These are phyloP conservation scores for Pseudochirops corinnae DNA, from an alignment of 2,797 vertebrate species.

Conservation along the genomic window DNA sequence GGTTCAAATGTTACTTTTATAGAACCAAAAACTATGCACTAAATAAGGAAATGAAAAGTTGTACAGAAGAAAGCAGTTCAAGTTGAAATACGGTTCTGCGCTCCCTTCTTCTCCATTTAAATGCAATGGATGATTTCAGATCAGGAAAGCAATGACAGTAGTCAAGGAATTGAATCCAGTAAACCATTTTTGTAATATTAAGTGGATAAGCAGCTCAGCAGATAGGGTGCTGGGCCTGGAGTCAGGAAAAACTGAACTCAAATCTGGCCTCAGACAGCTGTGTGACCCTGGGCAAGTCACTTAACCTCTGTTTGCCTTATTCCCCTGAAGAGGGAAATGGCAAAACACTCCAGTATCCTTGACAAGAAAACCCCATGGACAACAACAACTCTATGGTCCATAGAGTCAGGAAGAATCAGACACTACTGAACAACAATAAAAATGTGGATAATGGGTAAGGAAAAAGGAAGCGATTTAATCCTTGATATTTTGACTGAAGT, in stretches of 20 bases:
- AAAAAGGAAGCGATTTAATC: background rate
- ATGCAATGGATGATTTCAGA: background rate
- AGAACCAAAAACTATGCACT: slow-evolving; percentile 47
- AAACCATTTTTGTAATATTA: background rate
- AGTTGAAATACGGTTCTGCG: slow-evolving; percentile 4
- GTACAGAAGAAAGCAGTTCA: slow-evolving; percentile 12
- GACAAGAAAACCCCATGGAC: background rate
- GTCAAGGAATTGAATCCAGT: background rate
- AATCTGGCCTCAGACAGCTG: background rate
- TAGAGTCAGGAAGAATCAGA: background rate
- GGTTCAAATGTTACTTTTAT: slow-evolving; percentile 43
- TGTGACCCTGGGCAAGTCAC: background rate
- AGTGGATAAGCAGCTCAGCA: background rate
- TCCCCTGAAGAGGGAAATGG: background rate
- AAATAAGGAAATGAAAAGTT: slow-evolving; percentile 6
- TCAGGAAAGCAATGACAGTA: background rate
- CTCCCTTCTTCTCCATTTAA: slow-evolving; percentile 20
- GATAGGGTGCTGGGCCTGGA: background rate
- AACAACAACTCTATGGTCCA: background rate
- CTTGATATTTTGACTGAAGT: background rate
- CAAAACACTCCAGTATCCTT: background rate
- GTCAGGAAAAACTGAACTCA: background rate
- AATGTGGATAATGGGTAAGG: background rate
- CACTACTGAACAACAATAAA: background rate
- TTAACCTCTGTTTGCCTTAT: background rate